A percentile compares a stretch with the other conserved stretches of the same genome.
Conservation (phyloP, 2,888 invertebrate species). For the Scaptomyza tumidula region DNA sequence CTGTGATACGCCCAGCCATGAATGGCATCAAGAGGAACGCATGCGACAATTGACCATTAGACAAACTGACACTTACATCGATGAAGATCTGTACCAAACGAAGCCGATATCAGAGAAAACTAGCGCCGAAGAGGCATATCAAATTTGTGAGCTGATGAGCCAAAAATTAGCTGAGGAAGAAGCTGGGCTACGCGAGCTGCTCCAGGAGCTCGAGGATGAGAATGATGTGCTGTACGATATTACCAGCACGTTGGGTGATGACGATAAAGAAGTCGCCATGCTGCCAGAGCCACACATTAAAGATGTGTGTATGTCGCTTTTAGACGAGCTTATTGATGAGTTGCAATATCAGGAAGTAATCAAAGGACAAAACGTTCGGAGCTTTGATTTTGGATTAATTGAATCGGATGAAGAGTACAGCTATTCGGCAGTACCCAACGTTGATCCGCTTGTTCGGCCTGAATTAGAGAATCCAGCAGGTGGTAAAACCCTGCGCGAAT, state of each 20-base stretch:
- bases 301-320: slow-evolving; percentile 45
- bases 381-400: slow-evolving; percentile 59
- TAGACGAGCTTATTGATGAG: slow-evolving; percentile 61
- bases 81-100: slow-evolving; percentile 4
- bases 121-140: slow-evolving; percentile 39
- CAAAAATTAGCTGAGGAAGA: slow-evolving; percentile 62
- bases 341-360: slow-evolving; percentile 34
- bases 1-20: slow-evolving; percentile 41
- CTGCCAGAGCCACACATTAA: slow-evolving; percentile 28
- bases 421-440: slow-evolving; percentile 47
- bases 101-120: slow-evolving; percentile 15
- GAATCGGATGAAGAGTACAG: slow-evolving; percentile 72
- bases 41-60: slow-evolving; percentile 46
- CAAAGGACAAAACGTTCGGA: slow-evolving; percentile 35
- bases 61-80: background rate
- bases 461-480: slow-evolving; percentile 50
- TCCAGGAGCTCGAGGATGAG: slow-evolving; percentile 72
- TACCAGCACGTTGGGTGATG: slow-evolving; percentile 32
- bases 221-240: slow-evolving; percentile 47
- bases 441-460: slow-evolving; percentile 29
- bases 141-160: slow-evolving; percentile 37
- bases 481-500: slow-evolving; percentile 67
- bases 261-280: slow-evolving; percentile 20
- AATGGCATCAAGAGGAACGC: slow-evolving; percentile 57
- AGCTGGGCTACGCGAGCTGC: slow-evolving; percentile 55